Base-by-base conservation (phyloP, 1,140 invertebrate genomes). In the Drosophila melanica region DNA sequence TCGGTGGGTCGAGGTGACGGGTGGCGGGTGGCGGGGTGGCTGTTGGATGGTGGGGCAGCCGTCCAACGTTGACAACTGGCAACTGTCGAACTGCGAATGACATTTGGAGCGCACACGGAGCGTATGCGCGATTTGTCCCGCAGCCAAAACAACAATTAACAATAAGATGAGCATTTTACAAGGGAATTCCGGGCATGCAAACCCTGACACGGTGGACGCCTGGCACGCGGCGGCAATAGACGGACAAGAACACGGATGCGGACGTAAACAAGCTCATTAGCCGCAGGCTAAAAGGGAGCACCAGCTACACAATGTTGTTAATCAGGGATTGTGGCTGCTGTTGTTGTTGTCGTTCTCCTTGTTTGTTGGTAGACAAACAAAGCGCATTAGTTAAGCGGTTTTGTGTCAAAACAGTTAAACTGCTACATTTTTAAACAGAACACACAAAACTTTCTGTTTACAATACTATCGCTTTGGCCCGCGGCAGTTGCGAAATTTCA, bases 191-290 rank as follows among this genome's bases (percentile, higher is more conserved):
- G 51, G 16, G 54, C 59, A 35, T 35, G 27, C 27, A 27, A 27
- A 27, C 27, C 27, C 27, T 27, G 30, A 9, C 8, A 23, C 10
- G 33, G 33, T 14, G 41, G 37, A 42, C 23, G 37, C 53, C 1
- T 0, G 35, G 62, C 47, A 35, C 51, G 27, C 27, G 27, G 27
- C 27, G 27, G 7, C 27, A 27, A 7, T 27, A 27, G 27, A 27
- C 45, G 42, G 30, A 23, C 39, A 53, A 27, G 35, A n/a, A 62
- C 55, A 60, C 11, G 66, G 51, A 50, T 39, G 47, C 42, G 79
- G 75, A 63, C 60, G 75, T 66, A 82, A 81, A 51, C 75, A 75
- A 71, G 75, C 81, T 81, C 60, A 81, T 81, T 81, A 81, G 78
- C 54, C 33, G 45, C 0, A 2, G 77, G 75, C 23, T 2, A 14